These are phyloP conservation scores for Papilio polytes DNA, from an alignment of 1,140 invertebrate genomes.

Conservation along the genomic window DNA sequence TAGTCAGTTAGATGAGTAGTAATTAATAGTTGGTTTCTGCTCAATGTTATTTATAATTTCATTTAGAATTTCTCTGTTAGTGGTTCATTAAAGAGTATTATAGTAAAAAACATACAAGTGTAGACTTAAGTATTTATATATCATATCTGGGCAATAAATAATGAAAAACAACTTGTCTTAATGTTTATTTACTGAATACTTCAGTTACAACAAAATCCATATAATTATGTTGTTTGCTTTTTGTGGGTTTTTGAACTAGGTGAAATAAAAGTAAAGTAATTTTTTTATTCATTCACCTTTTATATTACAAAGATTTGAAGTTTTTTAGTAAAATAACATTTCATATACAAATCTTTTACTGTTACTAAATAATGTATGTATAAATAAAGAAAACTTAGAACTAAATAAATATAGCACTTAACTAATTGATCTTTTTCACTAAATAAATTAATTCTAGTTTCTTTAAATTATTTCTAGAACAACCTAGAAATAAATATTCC, in stretches of 20 bases:
- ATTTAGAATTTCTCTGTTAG: neutral
- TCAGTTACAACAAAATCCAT: neutral
- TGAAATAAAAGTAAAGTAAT: neutral
- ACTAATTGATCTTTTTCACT: neutral
- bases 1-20: neutral
- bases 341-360: neutral
- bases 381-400: neutral
- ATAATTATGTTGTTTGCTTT: neutral
- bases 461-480: too few relatives aligned
- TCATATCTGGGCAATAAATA: neutral
- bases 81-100: neutral
- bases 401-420: conserved; percentile 16
- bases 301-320: neutral
- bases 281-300: neutral
- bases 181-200: neutral
- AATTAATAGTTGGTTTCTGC: neutral
- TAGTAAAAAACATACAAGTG: neutral
- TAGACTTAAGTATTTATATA: neutral
- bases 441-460: neutral
- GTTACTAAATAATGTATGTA: neutral
- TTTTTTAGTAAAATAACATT: neutral
- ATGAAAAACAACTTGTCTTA: neutral
- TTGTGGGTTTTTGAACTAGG: neutral
- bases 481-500: conserved; percentile 29
- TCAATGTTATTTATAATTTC: neutral